Conservation (phyloP, 2,797 vertebrate species). For the Naso thynnoides region DNA sequence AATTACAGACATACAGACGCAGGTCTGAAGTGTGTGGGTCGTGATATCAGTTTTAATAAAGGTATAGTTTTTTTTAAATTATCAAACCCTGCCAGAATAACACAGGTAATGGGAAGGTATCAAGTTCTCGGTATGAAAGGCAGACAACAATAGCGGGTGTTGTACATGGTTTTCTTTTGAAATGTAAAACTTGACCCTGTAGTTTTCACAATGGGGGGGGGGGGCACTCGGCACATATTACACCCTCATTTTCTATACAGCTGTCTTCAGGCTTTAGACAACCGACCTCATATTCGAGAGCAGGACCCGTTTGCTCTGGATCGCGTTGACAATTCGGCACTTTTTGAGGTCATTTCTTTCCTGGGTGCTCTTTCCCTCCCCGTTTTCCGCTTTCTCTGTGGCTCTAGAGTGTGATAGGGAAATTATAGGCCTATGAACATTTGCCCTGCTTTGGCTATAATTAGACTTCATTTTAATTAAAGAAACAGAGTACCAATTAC, state of each 20-base stretch:
- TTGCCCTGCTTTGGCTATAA: slow-evolving; percentile 79
- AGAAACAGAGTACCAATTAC: slow-evolving; percentile 83
- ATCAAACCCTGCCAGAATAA: slow-evolving; percentile 6
- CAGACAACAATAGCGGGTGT: slow-evolving; percentile 58
- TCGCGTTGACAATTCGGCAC: slow-evolving; percentile 39
- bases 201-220: slow-evolving; percentile 33
- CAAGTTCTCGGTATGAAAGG: slow-evolving; percentile 39
- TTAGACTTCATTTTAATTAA: slow-evolving; percentile 86
- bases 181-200: slow-evolving; percentile 67
- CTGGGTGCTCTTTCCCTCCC: slow-evolving; percentile 28
- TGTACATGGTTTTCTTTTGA: slow-evolving; percentile 57
- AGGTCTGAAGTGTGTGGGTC: neutral
- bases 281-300: slow-evolving; percentile 60
- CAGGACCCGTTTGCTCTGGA: slow-evolving; percentile 47
- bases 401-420: slow-evolving; percentile 70
- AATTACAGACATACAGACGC: neutral
- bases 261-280: slow-evolving; percentile 39
- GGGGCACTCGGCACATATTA: slow-evolving; percentile 26
- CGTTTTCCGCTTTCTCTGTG: slow-evolving; percentile 57
- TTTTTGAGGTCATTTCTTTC: slow-evolving; percentile 45
- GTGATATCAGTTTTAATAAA: slow-evolving; percentile 4
- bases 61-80: slow-evolving; percentile 19
- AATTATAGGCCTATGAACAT: slow-evolving; percentile 79
- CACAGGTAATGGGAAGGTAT: slow-evolving; percentile 21
- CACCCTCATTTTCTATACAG: slow-evolving; percentile 32